Evolutionary conservation across 1,140 invertebrate genomes (phyloP).

Genomic region (Dolichoris vasculosae): DNA sequence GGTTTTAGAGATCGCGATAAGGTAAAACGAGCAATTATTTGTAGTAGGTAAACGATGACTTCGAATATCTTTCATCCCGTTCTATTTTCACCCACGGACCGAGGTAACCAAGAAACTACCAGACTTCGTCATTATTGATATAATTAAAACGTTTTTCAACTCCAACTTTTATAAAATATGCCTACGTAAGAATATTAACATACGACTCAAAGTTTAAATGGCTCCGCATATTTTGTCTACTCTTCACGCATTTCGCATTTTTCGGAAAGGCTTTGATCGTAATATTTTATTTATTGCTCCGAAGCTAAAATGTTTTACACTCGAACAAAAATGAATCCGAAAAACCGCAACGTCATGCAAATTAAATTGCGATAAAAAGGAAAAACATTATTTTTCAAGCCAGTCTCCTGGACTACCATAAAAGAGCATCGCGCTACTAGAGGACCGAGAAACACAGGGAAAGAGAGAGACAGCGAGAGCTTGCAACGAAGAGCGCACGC

Average conservation of each 20-base stretch:
- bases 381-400: background rate
- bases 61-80: background rate
- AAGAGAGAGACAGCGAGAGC: constrained; percentile 11
- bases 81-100: background rate
- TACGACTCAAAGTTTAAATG: background rate
- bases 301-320: too few species aligned
- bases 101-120: background rate
- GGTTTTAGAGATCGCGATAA: too few species aligned
- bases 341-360: background rate
- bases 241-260: background rate
- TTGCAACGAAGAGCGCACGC: too few species aligned
- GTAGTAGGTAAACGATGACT: background rate
- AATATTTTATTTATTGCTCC: too few species aligned
- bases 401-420: constrained; percentile 7
- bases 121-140: background rate
- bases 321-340: background rate
- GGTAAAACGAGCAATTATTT: background rate
- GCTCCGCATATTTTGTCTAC: background rate
- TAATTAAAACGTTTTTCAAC: background rate
- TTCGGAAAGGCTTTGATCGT: background rate
- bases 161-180: too few species aligned
- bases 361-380: background rate
- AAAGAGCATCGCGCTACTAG: constrained; percentile 9
- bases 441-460: constrained; percentile 36
- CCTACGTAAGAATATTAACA: background rate